Evolutionary conservation across 2,888 invertebrate genomes (phyloP), one percentile per base, ranked within the genome.

Genomic region (Exephanes ischioxanthus): DNA sequence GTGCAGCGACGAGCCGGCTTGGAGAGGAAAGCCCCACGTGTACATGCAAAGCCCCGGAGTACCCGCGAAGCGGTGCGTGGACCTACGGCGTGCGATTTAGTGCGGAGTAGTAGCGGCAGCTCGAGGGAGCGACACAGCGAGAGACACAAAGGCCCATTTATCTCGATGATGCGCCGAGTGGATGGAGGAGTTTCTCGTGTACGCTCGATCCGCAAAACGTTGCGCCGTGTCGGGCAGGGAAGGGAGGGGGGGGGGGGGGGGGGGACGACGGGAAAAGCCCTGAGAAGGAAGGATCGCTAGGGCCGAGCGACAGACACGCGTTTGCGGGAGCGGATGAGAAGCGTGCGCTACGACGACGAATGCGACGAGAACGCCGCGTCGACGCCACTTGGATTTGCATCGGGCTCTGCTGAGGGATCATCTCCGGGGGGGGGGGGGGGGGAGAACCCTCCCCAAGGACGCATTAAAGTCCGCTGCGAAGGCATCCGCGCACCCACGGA

Each of bases 111-210:
- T 30, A 53, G 19, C 5, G 58, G 37, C 58, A 73, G 71, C 68
- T 48, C 73, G 45, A 66, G 53, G 33, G 76, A 63, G 61, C 75
- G 45, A 58, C 55, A 66, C 51, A 72, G 63, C 9, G 79, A 61
- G 72, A 87, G 87, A 14, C 45, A 90, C 90, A 90, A 90, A 90
- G 89, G 80, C 78, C 87, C 85, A 90, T 90, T 90, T 90, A 90
- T 89, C 88, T 85, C 87, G 7, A 66, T 72, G 80, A 87, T 88
- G 80, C 73, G 79, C 80, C 66, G 45, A 26, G 55, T 70, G 61
- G 76, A 68, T 83, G 80, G 83, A 84, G 70, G 84, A 84, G 86
- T 86, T 84, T 85, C 84, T 85, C 85, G 79, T 85, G 67, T 63
- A 76, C 63, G 84, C 79, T 68, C 75, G 84, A 84, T 84, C 83